Conservation (phyloP, 2,888 invertebrate genomes). For the Chrysomela aeneicollis region DNA sequence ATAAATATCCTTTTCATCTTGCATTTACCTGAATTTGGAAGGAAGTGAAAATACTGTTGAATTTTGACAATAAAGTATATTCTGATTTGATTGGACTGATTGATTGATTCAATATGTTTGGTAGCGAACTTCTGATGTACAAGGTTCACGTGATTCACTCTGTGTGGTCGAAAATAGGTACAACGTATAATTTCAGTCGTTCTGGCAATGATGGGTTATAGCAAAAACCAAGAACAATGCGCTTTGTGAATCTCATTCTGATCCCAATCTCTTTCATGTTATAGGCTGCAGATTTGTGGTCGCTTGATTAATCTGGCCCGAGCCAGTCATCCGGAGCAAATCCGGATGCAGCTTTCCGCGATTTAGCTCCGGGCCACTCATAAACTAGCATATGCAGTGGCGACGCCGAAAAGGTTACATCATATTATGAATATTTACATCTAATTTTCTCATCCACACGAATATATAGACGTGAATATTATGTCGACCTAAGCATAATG, state of each 20-base stretch:
- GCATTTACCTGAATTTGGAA: no score
- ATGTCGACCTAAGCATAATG: no score
- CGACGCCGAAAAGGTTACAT: neutral
- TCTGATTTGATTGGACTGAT: no score
- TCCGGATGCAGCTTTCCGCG: slow-evolving; percentile 49
- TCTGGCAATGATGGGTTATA: neutral
- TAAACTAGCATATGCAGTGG: slow-evolving; percentile 11
- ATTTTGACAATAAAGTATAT: no score
- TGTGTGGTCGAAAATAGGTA: no score
- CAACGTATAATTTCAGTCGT: neutral
- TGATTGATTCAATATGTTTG: no score
- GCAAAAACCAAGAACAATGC: slow-evolving; percentile 9
- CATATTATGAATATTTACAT: slow-evolving; percentile 47
- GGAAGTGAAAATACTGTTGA: no score
- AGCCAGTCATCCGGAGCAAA: slow-evolving; percentile 47
- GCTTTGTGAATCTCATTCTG: slow-evolving; percentile 50
- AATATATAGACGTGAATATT: no score
- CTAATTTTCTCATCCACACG: slow-evolving; percentile 47
- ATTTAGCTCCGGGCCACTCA: slow-evolving; percentile 43
- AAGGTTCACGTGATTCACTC: no score
- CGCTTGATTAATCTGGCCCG: slow-evolving; percentile 56
- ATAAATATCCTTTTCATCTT: no score
- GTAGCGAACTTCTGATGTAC: no score
- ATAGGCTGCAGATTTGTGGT: slow-evolving; percentile 58
- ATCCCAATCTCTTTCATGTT: slow-evolving; percentile 55